Conservation (phyloP, 1,140 invertebrate species). For the Caenorhabditis brenneri region DNA sequence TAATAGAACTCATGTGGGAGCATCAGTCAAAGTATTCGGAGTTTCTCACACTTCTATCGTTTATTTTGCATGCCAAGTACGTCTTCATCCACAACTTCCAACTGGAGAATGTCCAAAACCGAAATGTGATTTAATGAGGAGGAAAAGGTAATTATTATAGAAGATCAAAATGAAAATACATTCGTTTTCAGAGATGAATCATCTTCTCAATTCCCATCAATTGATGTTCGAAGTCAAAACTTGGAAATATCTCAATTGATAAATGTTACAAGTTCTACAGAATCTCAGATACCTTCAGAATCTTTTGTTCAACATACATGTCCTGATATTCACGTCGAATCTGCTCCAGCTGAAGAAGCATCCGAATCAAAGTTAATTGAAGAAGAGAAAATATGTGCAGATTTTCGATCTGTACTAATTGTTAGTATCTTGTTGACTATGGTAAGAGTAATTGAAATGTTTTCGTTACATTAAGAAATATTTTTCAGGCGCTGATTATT, state of each 20-base stretch:
- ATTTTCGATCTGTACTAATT: constrained; percentile 6
- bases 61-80: constrained; percentile 16
- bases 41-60: constrained; percentile 23
- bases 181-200: not conserved
- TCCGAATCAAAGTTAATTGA: not conserved
- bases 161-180: too few species aligned
- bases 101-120: not conserved
- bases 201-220: constrained; percentile 7
- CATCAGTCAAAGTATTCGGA: constrained; percentile 1
- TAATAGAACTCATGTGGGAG: constrained; percentile 25
- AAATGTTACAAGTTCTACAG: not conserved
- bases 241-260: constrained; percentile 21
- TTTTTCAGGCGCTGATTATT: not conserved
- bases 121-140: not conserved
- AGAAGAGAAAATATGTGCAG: constrained; percentile 13
- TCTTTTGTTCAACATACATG: not conserved
- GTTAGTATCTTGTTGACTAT: not conserved
- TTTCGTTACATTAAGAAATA: not conserved
- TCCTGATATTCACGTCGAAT: constrained; percentile 22
- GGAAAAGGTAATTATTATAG: not conserved
- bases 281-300: not conserved
- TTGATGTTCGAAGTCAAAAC: constrained; percentile 29
- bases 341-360: not conserved
- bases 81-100: constrained; percentile 20
- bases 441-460: too few species aligned